phyloP scores from a whole-genome alignment of 2,113 vertebrate species.

The Ailuropoda melanoleuca region DNA sequence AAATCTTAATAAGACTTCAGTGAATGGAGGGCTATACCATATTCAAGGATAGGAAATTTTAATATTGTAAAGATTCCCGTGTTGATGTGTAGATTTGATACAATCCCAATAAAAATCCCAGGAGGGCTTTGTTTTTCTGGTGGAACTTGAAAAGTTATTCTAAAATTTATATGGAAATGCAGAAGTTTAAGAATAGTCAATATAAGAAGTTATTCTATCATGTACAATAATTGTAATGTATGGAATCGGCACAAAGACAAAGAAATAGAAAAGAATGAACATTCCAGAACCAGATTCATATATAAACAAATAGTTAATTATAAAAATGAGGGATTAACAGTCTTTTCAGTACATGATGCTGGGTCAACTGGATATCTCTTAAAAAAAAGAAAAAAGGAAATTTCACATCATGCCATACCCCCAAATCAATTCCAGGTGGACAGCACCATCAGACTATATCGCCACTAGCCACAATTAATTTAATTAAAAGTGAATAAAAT shows the following conservation, averaged over 20 bases:
- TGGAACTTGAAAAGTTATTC: background rate
- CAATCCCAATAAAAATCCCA: background rate
- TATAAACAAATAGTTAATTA: background rate
- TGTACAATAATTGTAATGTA: background rate
- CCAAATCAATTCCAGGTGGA: background rate
- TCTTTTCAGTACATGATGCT: background rate
- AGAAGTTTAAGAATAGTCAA: background rate
- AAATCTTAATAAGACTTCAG: background rate
- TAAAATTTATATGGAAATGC: background rate
- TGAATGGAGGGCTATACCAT: background rate
- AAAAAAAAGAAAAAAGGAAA: background rate
- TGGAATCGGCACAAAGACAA: background rate
- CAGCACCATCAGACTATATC: background rate
- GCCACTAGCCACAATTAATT: background rate
- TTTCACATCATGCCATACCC: background rate
- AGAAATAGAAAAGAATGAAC: background rate
- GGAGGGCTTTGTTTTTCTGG: background rate
- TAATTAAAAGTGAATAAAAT: background rate
- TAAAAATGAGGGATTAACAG: background rate
- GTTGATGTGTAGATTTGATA: background rate
- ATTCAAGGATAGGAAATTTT: background rate
- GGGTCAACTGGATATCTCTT: background rate
- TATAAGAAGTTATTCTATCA: background rate
- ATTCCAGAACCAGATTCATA: background rate
- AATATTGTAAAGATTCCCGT: background rate